phyloP scores from a whole-genome alignment of 2,113 vertebrate species.

The Prolemur simus region DNA sequence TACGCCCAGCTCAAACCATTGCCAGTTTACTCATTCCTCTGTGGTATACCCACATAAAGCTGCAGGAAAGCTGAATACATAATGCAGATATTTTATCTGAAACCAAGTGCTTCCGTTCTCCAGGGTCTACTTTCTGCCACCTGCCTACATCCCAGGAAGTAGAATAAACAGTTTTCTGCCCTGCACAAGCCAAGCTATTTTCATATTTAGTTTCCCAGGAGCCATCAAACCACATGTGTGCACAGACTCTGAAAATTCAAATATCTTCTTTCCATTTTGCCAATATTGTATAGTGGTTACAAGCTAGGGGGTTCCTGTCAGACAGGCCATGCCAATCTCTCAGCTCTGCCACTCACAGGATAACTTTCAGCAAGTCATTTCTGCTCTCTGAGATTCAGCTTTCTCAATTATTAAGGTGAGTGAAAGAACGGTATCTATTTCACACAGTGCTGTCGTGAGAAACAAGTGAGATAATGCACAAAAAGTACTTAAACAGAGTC shows the following conservation, averaged over 20 bases:
- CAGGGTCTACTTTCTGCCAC: slow-evolving; percentile 51
- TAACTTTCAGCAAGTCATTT: neutral
- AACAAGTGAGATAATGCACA: neutral
- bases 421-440: neutral
- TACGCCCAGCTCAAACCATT: neutral
- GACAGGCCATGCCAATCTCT: neutral
- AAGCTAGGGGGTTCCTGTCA: neutral
- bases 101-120: slow-evolving; percentile 55
- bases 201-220: slow-evolving; percentile 8
- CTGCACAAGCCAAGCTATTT: slow-evolving; percentile 29
- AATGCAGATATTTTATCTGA: slow-evolving; percentile 48
- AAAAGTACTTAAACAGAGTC: neutral
- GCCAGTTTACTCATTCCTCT: neutral
- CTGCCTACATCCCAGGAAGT: neutral
- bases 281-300: neutral
- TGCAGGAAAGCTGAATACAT: slow-evolving; percentile 54
- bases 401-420: neutral
- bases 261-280: neutral
- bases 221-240: neutral
- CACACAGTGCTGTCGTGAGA: neutral
- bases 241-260: neutral
- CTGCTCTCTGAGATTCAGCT: neutral
- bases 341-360: neutral
- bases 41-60: neutral
- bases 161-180: slow-evolving; percentile 34